Evolutionary conservation across 2,113 vertebrate genomes (phyloP).

Genomic region (Hippolais icterina): DNA sequence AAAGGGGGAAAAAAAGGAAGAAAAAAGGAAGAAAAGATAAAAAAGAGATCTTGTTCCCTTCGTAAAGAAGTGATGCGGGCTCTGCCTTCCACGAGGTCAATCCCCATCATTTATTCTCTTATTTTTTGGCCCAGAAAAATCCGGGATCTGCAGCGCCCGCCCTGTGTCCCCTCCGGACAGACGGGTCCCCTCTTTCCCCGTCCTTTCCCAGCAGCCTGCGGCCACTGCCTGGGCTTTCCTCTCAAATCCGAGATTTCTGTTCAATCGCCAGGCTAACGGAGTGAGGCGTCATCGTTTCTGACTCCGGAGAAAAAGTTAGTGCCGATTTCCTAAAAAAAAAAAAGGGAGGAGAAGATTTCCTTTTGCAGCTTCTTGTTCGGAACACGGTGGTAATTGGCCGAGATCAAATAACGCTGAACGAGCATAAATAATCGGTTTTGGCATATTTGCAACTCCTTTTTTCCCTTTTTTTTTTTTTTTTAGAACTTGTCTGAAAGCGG

Average conservation of each 20-base stretch:
- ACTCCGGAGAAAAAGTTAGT: neutral
- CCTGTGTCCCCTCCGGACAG: too few relatives aligned
- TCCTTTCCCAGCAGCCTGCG: neutral
- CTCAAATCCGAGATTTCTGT: neutral
- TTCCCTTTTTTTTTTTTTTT: neutral
- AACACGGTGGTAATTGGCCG: neutral
- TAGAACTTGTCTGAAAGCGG: neutral
- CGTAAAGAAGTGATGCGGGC: neutral
- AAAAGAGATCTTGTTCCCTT: neutral
- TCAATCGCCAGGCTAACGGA: neutral
- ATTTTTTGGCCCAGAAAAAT: neutral
- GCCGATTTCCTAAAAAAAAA: neutral
- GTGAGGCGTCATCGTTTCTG: neutral
- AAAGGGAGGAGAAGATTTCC: neutral
- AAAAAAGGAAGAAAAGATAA: neutral
- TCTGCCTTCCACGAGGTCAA: neutral
- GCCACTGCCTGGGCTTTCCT: neutral
- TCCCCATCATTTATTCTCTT: neutral
- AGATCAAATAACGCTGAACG: neutral
- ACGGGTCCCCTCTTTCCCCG: neutral
- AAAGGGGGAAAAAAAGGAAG: neutral
- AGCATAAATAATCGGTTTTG: neutral
- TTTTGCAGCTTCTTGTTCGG: neutral
- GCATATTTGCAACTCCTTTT: neutral
- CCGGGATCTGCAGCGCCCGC: neutral